Evolutionary conservation across 2,113 vertebrate genomes (phyloP).

Genomic region (Romanogobio albipinnatus): DNA sequence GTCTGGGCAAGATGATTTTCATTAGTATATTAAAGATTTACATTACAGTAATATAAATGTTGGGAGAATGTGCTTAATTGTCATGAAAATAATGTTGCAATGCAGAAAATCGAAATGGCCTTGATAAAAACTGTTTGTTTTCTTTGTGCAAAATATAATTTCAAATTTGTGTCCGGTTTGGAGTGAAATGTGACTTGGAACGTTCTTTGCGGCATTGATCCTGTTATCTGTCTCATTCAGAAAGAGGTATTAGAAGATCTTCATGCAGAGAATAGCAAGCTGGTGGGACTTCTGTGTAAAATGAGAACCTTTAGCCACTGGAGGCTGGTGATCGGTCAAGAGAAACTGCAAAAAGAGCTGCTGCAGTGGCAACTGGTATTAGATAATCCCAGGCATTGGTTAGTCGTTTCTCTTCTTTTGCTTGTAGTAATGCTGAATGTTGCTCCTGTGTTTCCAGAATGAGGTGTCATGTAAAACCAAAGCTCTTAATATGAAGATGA

Average conservation of each 20-base stretch:
- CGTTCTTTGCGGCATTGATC: neutral
- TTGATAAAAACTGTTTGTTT: neutral
- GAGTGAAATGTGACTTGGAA: neutral
- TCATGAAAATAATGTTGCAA: neutral
- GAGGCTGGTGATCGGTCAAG: constrained; percentile 69
- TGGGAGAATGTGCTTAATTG: neutral
- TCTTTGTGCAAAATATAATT: neutral
- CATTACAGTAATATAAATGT: neutral
- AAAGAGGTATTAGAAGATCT: constrained; percentile 71
- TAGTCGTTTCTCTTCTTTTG: neutral
- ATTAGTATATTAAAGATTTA: neutral
- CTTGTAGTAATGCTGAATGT: neutral
- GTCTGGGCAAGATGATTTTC: too few species aligned
- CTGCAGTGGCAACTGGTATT: constrained; percentile 73
- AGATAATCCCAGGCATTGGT: neutral
- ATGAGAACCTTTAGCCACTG: constrained; percentile 70
- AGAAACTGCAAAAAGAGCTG: constrained; percentile 66
- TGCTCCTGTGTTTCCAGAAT: constrained; percentile 64
- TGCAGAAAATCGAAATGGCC: neutral
- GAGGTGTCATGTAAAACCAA: constrained; percentile 68
- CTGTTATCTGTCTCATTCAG: constrained; percentile 45
- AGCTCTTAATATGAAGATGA: constrained; percentile 65
- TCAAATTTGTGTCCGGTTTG: neutral
- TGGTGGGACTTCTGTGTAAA: constrained; percentile 69
- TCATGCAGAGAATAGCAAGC: constrained; percentile 64